Evolutionary conservation across 92 coral and sea anemone species (phyloP), one percentile per base, ranked within the genome.

Genomic region (Bergia puertoricense): DNA sequence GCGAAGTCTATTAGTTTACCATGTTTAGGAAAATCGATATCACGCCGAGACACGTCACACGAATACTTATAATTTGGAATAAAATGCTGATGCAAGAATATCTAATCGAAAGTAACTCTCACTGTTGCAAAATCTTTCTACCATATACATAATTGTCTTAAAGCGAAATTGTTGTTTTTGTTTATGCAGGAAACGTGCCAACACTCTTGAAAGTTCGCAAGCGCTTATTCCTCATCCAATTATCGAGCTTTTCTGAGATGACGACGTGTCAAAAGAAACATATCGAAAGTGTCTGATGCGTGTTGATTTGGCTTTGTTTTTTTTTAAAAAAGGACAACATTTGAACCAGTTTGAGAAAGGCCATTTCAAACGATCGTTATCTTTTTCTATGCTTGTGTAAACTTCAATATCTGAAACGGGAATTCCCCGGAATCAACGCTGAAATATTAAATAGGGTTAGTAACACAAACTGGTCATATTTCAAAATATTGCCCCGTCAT

Each of bases 401-500:
- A 72, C 16, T 71, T 2, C 6, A 22, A 37, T 68, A 40, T 7
- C 14, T 6, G 20, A 41, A 16, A 40, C 5, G 80, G 80, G 80
- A 76, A 42, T 76, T 76, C 51, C 80, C 50, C 51, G 4, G 0
- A 76, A 16, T 40, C 30, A 4, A 8, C 51, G 0, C 23, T 18
- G 48, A 5, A 42, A 23, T 76, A 0, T 30, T 30, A 30, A 30
- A 42, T 41, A 18, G 30, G 8, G 3, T 54, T 8, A 76, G n/a
- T 20, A 45, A 41, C 48, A 76, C 8, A 4, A 48, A 48, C 54
- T 20, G 43, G 43, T 79, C 67, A 79, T 50, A 79, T 54, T 46
- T 50, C 62, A 45, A 30, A 79, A 51, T 79, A 79, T 79, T 50
- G 82, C 82, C 54, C 46, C 40, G 67, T 46, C 82, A 46, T 46